A percentile compares a stretch with the other conserved stretches of the same genome.
These are phyloP conservation scores for Clivina fossor DNA, from an alignment of 2,888 invertebrate genomes.

Conservation along the genomic window DNA sequence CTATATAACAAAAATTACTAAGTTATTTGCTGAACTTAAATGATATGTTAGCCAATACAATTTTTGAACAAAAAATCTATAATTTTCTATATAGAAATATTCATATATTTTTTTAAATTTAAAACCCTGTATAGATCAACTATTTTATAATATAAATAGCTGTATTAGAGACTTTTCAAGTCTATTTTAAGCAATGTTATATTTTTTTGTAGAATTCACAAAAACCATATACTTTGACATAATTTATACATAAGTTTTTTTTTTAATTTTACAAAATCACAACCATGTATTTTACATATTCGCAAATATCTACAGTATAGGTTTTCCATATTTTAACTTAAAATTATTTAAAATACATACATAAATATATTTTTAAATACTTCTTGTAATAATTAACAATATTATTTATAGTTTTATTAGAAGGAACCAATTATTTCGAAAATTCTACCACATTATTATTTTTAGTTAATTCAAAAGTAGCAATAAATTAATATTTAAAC, in stretches of 20 bases:
- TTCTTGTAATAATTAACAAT: no score
- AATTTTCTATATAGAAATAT: conserved; percentile 1
- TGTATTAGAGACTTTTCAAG: background rate
- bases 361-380: no score
- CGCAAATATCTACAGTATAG: conserved; percentile 11
- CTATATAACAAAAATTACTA: no score
- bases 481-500: no score
- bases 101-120: conserved; percentile 1
- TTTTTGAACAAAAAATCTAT: background rate
- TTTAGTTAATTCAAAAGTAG: no score
- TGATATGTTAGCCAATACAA: background rate
- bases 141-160: background rate
- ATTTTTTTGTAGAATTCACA: background rate
- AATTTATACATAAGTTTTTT: background rate
- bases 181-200: background rate
- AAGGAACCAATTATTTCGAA: no score
- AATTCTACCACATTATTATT: no score
- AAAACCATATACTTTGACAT: background rate
- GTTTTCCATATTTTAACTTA: no score
- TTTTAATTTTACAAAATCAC: conserved; percentile 23
- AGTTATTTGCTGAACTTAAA: background rate
- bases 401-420: no score
- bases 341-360: no score
- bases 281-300: conserved; percentile 24
- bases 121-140: conserved; percentile 7